Conservation (phyloP, 2,888 invertebrate species). For the Gastracanthus pulcherrimus region DNA sequence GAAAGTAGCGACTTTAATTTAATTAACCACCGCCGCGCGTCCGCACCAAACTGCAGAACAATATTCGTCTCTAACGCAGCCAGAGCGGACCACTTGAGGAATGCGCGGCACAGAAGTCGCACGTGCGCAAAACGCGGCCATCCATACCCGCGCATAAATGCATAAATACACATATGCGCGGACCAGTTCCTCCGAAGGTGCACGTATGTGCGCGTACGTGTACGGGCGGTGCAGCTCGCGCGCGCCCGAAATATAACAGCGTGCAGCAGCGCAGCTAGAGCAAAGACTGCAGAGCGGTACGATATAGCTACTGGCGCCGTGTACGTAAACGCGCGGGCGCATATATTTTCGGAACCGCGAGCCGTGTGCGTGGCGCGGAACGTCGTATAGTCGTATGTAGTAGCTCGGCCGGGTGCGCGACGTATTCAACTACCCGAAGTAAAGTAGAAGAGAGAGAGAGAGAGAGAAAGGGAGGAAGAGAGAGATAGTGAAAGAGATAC, state of each 20-base stretch:
- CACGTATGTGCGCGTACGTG: background rate
- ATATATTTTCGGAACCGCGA: background rate
- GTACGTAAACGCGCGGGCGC: background rate
- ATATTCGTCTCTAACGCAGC: background rate
- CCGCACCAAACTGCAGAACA: background rate
- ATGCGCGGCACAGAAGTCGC: background rate
- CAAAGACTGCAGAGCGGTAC: background rate
- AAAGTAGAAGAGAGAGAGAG: background rate
- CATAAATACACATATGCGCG: slow-evolving; percentile 24
- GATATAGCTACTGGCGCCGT: background rate
- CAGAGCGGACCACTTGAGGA: background rate
- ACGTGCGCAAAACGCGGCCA: background rate
- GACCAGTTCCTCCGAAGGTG: background rate
- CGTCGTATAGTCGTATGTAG: no score
- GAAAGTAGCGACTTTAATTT: no score
- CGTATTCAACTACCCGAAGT: background rate
- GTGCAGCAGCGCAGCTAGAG: background rate
- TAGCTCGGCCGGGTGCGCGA: background rate
- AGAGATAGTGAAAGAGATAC: background rate
- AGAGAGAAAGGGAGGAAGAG: background rate
- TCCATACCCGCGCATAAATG: slow-evolving; percentile 11
- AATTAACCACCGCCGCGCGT: no score
- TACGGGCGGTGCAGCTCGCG: background rate
- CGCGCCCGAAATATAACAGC: background rate
- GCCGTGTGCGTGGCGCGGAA: background rate